phyloP scores from a whole-genome alignment of 2,888 invertebrate genomes.

The Xestia c-nigrum region DNA sequence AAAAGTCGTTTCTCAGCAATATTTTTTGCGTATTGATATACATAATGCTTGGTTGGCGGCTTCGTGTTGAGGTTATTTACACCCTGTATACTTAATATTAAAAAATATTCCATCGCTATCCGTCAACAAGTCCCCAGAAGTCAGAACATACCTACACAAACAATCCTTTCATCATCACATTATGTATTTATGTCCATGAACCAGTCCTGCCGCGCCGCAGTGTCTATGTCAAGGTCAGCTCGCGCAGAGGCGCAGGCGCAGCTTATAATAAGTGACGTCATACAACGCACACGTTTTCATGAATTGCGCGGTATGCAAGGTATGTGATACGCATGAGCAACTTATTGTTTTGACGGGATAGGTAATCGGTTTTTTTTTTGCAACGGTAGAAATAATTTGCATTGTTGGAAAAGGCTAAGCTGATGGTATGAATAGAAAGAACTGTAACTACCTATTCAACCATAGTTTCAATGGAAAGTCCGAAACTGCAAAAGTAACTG shows the following conservation, averaged over 20 bases:
- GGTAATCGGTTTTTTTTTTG: slow-evolving; percentile 7
- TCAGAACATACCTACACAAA: background rate
- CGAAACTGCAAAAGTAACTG: no score
- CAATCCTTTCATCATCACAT: slow-evolving; percentile 31
- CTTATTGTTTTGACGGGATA: background rate
- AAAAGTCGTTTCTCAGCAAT: no score
- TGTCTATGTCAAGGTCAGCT: slow-evolving; percentile 66
- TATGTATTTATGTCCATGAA: slow-evolving; percentile 58
- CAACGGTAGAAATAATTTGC: background rate
- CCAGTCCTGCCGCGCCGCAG: slow-evolving; percentile 29
- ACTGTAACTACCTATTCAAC: no score
- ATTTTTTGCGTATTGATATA: no score
- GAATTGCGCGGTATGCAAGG: slow-evolving; percentile 29
- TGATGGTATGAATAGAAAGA: no score
- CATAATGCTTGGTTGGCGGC: no score
- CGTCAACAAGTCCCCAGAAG: slow-evolving; percentile 17
- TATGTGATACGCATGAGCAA: slow-evolving; percentile 12
- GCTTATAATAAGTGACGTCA: slow-evolving; percentile 36
- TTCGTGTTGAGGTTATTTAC: no score
- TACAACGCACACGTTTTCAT: slow-evolving; percentile 22
- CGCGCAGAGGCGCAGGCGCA: slow-evolving; percentile 42
- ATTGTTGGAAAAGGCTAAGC: no score
- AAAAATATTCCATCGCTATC: background rate
- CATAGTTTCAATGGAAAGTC: no score
- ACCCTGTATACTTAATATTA: no score